Evolutionary conservation across 2,113 vertebrate species (phyloP).

Genomic region (Gobiocypris rarus): DNA sequence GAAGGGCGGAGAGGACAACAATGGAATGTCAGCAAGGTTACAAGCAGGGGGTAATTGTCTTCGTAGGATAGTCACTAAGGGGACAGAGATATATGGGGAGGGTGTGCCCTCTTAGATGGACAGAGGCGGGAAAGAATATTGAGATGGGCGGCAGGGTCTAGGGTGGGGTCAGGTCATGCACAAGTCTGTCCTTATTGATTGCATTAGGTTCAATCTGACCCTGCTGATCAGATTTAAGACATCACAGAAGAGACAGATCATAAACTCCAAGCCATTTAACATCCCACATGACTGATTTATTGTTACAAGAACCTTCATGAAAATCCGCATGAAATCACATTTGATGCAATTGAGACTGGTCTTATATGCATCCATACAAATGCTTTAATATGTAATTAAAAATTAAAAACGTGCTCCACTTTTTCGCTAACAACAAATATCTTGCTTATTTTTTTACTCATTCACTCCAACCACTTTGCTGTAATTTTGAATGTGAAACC

Average conservation of each 20-base stretch:
- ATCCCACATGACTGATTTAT: background rate
- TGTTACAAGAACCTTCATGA: background rate
- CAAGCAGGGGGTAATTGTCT: conserved; percentile 68
- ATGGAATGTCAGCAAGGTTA: conserved; percentile 66
- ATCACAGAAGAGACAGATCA: background rate
- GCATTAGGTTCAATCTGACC: conserved; percentile 5
- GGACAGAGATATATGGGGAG: conserved; percentile 55
- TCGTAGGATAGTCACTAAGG: conserved; percentile 68
- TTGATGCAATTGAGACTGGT: too few species aligned
- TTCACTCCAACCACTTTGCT: too few species aligned
- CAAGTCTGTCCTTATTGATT: conserved; percentile 25
- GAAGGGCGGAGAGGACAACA: conserved; percentile 41
- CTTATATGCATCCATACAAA: too few species aligned
- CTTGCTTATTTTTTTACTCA: too few species aligned
- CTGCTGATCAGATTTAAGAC: conserved; percentile 4
- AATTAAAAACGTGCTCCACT: too few species aligned
- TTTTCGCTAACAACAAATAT: too few species aligned
- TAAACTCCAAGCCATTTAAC: background rate
- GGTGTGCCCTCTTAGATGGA: background rate
- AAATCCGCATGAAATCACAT: too few species aligned
- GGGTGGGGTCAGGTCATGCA: conserved; percentile 54
- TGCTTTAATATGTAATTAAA: too few species aligned
- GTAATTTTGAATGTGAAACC: too few species aligned
- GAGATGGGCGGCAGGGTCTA: conserved; percentile 13
- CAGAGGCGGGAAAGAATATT: conserved; percentile 1